Percentiles rank a stretch among this genome's conserved stretches.
phyloP scores from a whole-genome alignment of 1,140 invertebrate species.

The Limonius californicus region DNA sequence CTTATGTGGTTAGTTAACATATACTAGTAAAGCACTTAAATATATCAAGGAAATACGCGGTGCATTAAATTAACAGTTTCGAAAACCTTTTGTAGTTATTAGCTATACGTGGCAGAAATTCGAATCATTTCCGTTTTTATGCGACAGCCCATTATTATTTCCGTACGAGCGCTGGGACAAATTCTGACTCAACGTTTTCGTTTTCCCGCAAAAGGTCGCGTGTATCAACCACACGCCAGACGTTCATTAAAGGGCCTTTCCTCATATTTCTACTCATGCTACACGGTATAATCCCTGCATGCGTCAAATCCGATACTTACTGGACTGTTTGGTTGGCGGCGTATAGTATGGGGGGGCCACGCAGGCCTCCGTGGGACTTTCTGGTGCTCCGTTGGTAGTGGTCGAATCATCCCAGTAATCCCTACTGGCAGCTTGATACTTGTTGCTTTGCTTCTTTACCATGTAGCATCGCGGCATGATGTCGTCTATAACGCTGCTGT shows the following conservation, averaged over 20 bases:
- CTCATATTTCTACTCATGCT: not conserved
- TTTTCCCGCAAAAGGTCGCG: not conserved
- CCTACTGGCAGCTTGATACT: constrained; percentile 42
- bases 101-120: no score
- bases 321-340: constrained; percentile 35
- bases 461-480: constrained; percentile 54
- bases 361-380: constrained; percentile 47
- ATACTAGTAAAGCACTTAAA: no score
- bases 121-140: no score
- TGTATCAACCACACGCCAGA: constrained; percentile 9
- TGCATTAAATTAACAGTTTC: no score
- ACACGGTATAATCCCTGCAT: not conserved
- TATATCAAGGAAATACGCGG: no score
- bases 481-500: not conserved
- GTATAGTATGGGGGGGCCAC: constrained; percentile 46
- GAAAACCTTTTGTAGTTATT: no score
- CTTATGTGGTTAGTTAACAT: no score
- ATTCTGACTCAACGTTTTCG: constrained; percentile 9
- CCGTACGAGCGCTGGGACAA: not conserved
- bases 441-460: constrained; percentile 53
- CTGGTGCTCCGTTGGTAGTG: constrained; percentile 31
- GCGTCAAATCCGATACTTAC: constrained; percentile 32
- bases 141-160: not conserved
- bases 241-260: constrained; percentile 14
- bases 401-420: constrained; percentile 35